Percentiles rank a stretch among this genome's conserved stretches.
These are phyloP conservation scores for Apodemus speciosus DNA, from an alignment of 2,113 vertebrate genomes.

Conservation along the genomic window DNA sequence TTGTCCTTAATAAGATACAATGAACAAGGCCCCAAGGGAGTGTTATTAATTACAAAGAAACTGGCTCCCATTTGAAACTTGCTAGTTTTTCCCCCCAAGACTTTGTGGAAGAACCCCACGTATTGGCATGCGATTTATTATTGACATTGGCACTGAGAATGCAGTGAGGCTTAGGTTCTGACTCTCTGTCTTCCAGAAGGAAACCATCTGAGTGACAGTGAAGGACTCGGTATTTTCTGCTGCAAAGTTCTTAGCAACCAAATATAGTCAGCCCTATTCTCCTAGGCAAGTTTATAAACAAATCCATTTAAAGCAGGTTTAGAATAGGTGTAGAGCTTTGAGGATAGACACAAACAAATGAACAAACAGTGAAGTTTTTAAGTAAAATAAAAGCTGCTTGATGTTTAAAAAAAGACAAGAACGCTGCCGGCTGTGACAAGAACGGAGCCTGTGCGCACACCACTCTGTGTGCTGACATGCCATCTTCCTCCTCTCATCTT, in stretches of 20 bases:
- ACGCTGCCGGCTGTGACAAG: not conserved
- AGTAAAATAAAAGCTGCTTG: not conserved
- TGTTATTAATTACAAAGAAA: constrained; percentile 43
- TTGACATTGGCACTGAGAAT: not conserved
- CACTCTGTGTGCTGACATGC: not conserved
- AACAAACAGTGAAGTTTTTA: not conserved
- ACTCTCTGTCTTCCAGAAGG: constrained; percentile 23
- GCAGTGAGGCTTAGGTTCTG: not conserved
- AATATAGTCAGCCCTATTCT: not conserved
- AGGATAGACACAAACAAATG: not conserved
- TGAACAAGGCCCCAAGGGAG: constrained; percentile 45
- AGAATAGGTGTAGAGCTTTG: not conserved
- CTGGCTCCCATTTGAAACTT: constrained; percentile 42
- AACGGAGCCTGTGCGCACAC: not conserved
- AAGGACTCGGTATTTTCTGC: not conserved
- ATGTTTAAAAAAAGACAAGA: not conserved
- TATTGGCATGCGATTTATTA: not conserved
- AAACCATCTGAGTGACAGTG: not conserved
- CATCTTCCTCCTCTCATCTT: not conserved
- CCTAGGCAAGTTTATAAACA: not conserved
- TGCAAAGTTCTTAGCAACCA: not conserved
- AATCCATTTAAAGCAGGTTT: not conserved
- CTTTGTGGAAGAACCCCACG: constrained; percentile 29
- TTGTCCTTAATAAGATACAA: constrained; percentile 9
- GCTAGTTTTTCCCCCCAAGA: constrained; percentile 47